Evolutionary conservation across 2,113 vertebrate genomes (phyloP).

Genomic region (Scytalopus superciliaris): DNA sequence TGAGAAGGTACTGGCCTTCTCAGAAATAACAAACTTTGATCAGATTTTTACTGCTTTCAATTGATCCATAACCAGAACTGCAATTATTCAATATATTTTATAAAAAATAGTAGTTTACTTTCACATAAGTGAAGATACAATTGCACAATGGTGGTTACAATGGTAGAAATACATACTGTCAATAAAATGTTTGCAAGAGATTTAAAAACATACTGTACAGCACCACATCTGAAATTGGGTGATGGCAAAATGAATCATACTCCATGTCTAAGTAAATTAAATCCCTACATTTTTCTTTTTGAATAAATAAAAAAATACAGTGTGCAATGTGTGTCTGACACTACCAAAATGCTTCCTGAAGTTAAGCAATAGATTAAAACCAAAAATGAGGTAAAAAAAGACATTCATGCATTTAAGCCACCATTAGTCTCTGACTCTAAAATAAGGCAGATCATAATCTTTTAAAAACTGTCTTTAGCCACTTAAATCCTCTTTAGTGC

Average conservation of each 20-base stretch:
- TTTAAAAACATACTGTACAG: constrained; percentile 80
- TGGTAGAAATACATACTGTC: constrained; percentile 78
- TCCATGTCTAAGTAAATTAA: constrained; percentile 63
- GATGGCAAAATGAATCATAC: constrained; percentile 66
- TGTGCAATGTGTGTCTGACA: constrained; percentile 51
- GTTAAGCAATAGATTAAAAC: constrained; percentile 63
- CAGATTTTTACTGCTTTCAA: constrained; percentile 15
- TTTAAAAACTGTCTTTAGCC: constrained; percentile 72
- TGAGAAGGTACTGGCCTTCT: neutral
- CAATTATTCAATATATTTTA: constrained; percentile 77
- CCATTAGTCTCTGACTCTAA: constrained; percentile 76
- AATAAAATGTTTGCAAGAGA: constrained; percentile 75
- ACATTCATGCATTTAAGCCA: constrained; percentile 81
- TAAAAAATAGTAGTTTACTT: constrained; percentile 88
- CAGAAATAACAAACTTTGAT: neutral
- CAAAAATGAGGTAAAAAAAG: constrained; percentile 70
- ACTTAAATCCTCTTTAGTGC: constrained; percentile 66
- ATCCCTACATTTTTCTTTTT: constrained; percentile 51
- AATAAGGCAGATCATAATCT: constrained; percentile 78
- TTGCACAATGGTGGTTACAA: constrained; percentile 81
- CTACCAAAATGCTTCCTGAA: constrained; percentile 70
- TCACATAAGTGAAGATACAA: constrained; percentile 82
- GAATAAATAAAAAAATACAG: constrained; percentile 57
- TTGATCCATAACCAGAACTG: constrained; percentile 43
- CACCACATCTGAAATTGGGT: constrained; percentile 76